Evolutionary conservation across 2,797 vertebrate species (phyloP).

Genomic region (Pantherophis alleghaniensis): DNA sequence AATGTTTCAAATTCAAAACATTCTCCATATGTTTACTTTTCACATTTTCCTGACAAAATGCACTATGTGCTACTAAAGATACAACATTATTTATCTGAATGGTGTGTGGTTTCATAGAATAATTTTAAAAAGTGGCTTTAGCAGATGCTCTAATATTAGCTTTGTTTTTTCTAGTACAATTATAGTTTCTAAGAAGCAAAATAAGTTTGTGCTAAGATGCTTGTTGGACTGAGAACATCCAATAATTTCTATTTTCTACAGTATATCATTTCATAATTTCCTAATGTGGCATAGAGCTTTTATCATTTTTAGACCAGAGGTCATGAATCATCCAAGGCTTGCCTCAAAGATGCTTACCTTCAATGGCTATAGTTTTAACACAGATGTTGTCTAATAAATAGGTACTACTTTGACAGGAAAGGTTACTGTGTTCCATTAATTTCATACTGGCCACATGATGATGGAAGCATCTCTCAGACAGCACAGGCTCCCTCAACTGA

Average conservation of each 20-base stretch:
- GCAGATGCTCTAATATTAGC: neutral
- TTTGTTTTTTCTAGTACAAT: neutral
- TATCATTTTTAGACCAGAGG: neutral
- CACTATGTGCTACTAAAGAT: neutral
- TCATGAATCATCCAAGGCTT: neutral
- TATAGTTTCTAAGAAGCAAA: neutral
- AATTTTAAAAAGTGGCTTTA: neutral
- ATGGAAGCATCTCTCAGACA: too few species aligned
- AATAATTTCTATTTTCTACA: neutral
- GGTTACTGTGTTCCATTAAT: too few species aligned
- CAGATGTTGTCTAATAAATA: neutral
- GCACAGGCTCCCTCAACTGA: too few species aligned
- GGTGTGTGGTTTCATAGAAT: neutral
- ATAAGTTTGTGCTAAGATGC: neutral
- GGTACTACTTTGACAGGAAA: too few species aligned
- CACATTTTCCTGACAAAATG: conserved; percentile 2
- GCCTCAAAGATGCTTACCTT: neutral
- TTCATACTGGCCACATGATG: too few species aligned
- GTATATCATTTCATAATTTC: neutral
- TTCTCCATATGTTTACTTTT: neutral
- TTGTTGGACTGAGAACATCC: neutral
- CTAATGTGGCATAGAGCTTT: neutral
- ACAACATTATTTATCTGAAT: neutral
- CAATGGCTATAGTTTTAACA: neutral
- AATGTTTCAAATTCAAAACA: neutral